These are phyloP conservation scores for Siniperca chuatsi DNA, from an alignment of 2,113 vertebrate species.

Conservation along the genomic window DNA sequence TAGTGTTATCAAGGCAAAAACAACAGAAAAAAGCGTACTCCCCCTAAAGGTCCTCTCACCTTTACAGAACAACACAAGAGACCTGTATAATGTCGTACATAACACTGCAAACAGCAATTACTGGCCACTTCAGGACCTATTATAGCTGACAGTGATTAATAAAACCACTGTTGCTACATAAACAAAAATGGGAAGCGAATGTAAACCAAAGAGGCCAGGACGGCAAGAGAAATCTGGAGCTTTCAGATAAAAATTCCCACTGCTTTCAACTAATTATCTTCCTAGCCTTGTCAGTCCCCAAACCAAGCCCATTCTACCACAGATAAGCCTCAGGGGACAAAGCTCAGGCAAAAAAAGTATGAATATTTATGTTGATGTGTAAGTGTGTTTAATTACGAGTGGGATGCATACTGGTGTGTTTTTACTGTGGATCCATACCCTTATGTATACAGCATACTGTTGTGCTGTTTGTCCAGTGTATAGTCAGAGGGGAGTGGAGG, in stretches of 20 bases:
- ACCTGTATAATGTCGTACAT: constrained; percentile 56
- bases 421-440: constrained; percentile 22
- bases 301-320: constrained; percentile 72
- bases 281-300: constrained; percentile 56
- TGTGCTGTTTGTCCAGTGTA: constrained; percentile 70
- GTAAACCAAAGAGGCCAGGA: constrained; percentile 65
- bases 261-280: constrained; percentile 80
- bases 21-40: constrained; percentile 9
- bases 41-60: constrained; percentile 42
- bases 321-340: constrained; percentile 74
- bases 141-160: constrained; percentile 81
- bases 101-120: constrained; percentile 65
- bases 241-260: constrained; percentile 79
- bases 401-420: constrained; percentile 49
- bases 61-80: constrained; percentile 48
- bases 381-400: constrained; percentile 64
- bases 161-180: constrained; percentile 61
- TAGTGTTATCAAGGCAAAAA: constrained; percentile 16
- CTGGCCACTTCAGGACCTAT: constrained; percentile 60
- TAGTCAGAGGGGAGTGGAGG: constrained; percentile 60
- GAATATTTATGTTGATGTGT: constrained; percentile 71
- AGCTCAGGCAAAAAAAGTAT: constrained; percentile 64
- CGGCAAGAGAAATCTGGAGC: constrained; percentile 75
- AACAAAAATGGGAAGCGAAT: constrained; percentile 62
- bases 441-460: constrained; percentile 51